phyloP scores from a whole-genome alignment of 1,140 invertebrate species.

The Aphidius gifuensis region DNA sequence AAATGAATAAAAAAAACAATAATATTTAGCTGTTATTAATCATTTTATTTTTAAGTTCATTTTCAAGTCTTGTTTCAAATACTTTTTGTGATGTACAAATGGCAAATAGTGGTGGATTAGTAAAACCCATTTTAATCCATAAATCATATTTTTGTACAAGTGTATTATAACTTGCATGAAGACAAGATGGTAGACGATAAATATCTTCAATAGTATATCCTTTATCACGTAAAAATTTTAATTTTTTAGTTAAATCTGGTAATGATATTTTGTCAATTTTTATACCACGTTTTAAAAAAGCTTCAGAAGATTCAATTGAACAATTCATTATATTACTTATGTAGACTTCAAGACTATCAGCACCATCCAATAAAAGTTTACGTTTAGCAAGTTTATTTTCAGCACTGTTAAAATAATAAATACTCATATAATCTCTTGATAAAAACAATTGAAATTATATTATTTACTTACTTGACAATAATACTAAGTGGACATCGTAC shows the following conservation, averaged over 20 bases:
- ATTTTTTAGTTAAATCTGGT: slow-evolving; percentile 4
- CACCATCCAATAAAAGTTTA: background rate
- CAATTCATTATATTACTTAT: slow-evolving; percentile 15
- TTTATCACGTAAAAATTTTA: background rate
- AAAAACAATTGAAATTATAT: background rate
- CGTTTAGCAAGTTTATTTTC: background rate
- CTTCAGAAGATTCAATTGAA: background rate
- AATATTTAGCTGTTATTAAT: slow-evolving; percentile 1
- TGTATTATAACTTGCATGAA: background rate
- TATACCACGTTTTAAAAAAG: background rate
- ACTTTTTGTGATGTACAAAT: background rate
- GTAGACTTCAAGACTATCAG: background rate
- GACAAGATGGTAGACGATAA: background rate
- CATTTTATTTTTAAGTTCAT: background rate
- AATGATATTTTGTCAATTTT: background rate
- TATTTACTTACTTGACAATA: slow-evolving; percentile 15
- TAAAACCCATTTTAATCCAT: background rate
- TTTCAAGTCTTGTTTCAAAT: slow-evolving; percentile 3
- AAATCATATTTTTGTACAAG: background rate
- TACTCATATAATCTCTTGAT: background rate
- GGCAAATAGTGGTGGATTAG: background rate
- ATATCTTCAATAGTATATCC: slow-evolving; percentile 20
- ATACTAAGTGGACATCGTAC: slow-evolving; percentile 4
- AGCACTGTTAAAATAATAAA: background rate
- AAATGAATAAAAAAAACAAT: background rate